A percentile compares a stretch with the other conserved stretches of the same genome.
These are phyloP conservation scores for Phallusia fumigata DNA, from an alignment of 23 tunicate species.

Conservation along the genomic window DNA sequence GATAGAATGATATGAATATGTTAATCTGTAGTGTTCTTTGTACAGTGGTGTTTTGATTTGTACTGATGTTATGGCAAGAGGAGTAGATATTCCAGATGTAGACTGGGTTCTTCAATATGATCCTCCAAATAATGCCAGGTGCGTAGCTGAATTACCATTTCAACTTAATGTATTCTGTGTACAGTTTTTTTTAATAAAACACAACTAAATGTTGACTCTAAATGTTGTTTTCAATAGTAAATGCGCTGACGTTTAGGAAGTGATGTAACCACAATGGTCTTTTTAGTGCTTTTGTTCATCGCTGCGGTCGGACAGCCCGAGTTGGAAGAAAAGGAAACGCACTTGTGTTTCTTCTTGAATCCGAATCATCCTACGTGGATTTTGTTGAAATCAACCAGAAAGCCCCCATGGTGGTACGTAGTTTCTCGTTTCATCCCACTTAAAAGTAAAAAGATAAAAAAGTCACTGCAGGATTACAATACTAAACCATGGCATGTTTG, in stretches of 20 bases:
- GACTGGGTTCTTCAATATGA: constrained; percentile 99
- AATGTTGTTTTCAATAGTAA: no score
- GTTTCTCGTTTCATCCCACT: no score
- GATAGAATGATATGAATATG: no score
- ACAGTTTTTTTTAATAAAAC: no score
- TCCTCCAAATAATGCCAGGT: constrained; percentile 98
- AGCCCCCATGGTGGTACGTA: constrained; percentile 68
- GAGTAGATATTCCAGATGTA: constrained; percentile 95
- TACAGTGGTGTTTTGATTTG: constrained; percentile 79
- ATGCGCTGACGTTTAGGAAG: no score
- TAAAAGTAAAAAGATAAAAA: no score
- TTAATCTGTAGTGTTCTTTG: not conserved
- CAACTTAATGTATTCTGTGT: no score
- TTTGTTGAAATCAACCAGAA: constrained; percentile 93
- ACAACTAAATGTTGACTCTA: no score
- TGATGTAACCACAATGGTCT: no score
- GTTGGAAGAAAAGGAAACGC: constrained; percentile 89
- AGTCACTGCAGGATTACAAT: no score
- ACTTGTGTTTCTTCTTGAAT: constrained; percentile 64
- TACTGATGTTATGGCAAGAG: constrained; percentile 98
- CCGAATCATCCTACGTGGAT: constrained; percentile 77
- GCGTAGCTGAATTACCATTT: no score
- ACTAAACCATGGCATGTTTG: no score
- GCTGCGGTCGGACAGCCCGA: constrained; percentile 96
- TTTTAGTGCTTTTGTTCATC: constrained; percentile 92